These are phyloP conservation scores for Loris lydekkerianus DNA, from an alignment of 2,797 vertebrate species.

Conservation along the genomic window DNA sequence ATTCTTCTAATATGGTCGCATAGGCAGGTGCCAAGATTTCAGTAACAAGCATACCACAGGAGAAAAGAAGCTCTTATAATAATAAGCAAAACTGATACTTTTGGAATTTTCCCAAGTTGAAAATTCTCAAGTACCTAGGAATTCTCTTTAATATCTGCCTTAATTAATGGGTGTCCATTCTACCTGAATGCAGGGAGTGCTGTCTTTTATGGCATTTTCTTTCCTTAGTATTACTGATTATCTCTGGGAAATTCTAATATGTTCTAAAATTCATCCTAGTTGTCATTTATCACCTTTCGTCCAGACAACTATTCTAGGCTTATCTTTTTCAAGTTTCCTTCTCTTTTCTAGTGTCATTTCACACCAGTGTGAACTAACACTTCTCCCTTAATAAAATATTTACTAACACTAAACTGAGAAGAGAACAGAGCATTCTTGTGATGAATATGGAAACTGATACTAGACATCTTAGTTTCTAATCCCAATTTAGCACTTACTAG, in stretches of 20 bases:
- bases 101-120: too few relatives aligned
- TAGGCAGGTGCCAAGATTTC: too few relatives aligned
- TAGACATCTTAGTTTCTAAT: neutral
- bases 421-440: neutral
- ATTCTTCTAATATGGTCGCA: too few relatives aligned
- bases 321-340: neutral
- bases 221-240: neutral
- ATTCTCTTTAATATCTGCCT: too few relatives aligned
- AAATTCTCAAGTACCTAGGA: too few relatives aligned
- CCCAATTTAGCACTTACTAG: neutral
- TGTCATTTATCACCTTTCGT: neutral
- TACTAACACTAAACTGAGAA: neutral
- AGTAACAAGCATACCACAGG: too few relatives aligned
- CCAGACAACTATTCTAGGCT: neutral
- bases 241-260: neutral
- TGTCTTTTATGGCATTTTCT: too few relatives aligned
- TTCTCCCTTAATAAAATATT: neutral
- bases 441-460: neutral
- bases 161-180: too few relatives aligned
- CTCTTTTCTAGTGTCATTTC: neutral
- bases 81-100: too few relatives aligned
- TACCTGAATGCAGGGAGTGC: too few relatives aligned
- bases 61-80: too few relatives aligned
- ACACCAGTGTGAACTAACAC: neutral
- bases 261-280: neutral